These are phyloP conservation scores for Pocillopora verrucosa DNA, from an alignment of 64 coral and sea anemone species.

Conservation along the genomic window DNA sequence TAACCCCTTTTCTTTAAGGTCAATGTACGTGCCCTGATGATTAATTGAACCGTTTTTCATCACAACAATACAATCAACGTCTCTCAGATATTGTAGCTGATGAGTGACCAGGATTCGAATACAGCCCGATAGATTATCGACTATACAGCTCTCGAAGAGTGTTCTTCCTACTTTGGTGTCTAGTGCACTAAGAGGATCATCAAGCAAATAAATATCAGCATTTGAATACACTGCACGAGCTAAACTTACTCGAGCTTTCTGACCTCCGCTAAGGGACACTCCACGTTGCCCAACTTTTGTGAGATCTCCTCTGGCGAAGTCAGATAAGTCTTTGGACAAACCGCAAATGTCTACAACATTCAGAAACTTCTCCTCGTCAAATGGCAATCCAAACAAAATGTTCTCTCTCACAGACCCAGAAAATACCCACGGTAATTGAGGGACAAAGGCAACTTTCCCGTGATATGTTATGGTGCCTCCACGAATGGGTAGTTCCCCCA, in stretches of 20 bases:
- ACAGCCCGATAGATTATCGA: constrained; percentile 10
- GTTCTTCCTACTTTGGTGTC: constrained; percentile 59
- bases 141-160: constrained; percentile 49
- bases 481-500: constrained; percentile 52
- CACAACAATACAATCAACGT: constrained; percentile 32
- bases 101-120: constrained; percentile 53
- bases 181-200: constrained; percentile 64
- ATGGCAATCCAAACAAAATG: constrained; percentile 70
- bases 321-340: constrained; percentile 42
- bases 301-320: constrained; percentile 50
- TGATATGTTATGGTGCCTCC: constrained; percentile 4
- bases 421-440: constrained; percentile 77
- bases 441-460: constrained; percentile 61
- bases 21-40: constrained; percentile 24
- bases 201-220: constrained; percentile 69
- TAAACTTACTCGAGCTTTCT: constrained; percentile 61
- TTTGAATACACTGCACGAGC: constrained; percentile 72
- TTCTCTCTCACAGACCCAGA: constrained; percentile 84
- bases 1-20: background rate
- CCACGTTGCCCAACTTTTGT: constrained; percentile 64
- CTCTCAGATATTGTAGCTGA: constrained; percentile 49
- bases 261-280: constrained; percentile 61
- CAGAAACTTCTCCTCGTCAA: constrained; percentile 47
- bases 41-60: constrained; percentile 37
- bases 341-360: constrained; percentile 38